Conservation (phyloP, 2,113 vertebrate species). For the Microcebus griseorufus region DNA sequence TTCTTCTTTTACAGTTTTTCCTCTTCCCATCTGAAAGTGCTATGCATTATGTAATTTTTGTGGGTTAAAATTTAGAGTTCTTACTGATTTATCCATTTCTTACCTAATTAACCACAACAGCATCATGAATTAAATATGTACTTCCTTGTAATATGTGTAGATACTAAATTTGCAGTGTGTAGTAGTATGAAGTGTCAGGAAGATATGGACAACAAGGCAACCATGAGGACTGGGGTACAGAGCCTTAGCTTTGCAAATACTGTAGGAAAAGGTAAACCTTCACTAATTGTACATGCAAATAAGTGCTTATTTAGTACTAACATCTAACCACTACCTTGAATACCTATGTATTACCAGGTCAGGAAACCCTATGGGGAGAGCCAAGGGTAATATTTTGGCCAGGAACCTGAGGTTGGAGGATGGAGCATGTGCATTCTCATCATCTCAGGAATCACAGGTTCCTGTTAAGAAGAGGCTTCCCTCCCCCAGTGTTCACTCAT, state of each 20-base stretch:
- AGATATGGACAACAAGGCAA: background rate
- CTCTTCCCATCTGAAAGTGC: background rate
- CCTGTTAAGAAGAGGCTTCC: background rate
- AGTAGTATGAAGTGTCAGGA: background rate
- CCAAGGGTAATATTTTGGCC: background rate
- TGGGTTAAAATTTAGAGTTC: background rate
- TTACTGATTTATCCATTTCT: background rate
- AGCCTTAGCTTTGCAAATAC: background rate
- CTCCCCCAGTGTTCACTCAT: background rate
- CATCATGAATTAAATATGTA: background rate
- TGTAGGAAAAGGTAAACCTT: background rate
- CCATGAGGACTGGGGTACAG: background rate
- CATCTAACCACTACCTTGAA: background rate
- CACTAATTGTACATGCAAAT: background rate
- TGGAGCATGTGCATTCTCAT: background rate
- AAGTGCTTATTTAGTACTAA: background rate
- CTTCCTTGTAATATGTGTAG: background rate
- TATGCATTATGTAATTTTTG: conserved; percentile 13
- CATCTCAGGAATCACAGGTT: background rate
- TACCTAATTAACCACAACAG: background rate
- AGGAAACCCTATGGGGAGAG: background rate
- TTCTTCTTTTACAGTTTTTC: background rate
- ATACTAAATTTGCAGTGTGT: background rate
- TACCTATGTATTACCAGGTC: background rate
- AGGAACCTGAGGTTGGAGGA: background rate